Conservation (phyloP, 2,888 invertebrate species). For the Drosophila maculinotata region DNA sequence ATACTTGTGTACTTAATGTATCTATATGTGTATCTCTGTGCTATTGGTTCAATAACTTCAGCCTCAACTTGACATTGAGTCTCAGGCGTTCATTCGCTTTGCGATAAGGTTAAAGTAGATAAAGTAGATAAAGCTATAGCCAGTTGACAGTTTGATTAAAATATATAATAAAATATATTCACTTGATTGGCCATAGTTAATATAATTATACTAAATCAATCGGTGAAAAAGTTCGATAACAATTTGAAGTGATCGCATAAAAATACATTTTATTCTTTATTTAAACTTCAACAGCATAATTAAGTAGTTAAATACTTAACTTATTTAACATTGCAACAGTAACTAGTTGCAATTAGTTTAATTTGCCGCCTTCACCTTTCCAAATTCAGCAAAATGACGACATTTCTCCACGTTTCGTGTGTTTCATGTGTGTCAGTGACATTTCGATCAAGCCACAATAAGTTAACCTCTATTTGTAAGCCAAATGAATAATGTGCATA, state of each 20-base stretch:
- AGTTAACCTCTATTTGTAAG: conserved; percentile 77
- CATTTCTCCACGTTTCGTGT: conserved; percentile 48
- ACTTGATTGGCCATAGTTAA: no score
- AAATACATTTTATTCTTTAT: no score
- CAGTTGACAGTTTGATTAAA: conserved; percentile 2
- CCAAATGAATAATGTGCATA: conserved; percentile 75
- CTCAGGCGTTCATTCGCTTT: conserved; percentile 37
- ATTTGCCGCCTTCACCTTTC: conserved; percentile 7
- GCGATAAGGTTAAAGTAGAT: conserved; percentile 58
- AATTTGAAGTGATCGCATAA: background rate
- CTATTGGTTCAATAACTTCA: conserved; percentile 78
- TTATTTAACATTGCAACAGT: background rate
- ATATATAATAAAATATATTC: no score
- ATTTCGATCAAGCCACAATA: conserved; percentile 59
- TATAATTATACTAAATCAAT: no score
- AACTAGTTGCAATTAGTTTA: background rate
- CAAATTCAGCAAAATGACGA: conserved; percentile 3
- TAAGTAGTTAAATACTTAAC: background rate
- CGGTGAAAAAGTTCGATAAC: background rate
- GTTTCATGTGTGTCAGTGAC: conserved; percentile 46
- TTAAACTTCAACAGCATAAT: no score
- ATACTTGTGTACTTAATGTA: conserved; percentile 3
- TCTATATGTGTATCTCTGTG: conserved; percentile 38
- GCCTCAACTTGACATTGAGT: conserved; percentile 76
- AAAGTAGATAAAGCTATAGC: conserved; percentile 4